These are phyloP conservation scores for Orgyia antiqua DNA, from an alignment of 2,888 invertebrate species.

Conservation along the genomic window DNA sequence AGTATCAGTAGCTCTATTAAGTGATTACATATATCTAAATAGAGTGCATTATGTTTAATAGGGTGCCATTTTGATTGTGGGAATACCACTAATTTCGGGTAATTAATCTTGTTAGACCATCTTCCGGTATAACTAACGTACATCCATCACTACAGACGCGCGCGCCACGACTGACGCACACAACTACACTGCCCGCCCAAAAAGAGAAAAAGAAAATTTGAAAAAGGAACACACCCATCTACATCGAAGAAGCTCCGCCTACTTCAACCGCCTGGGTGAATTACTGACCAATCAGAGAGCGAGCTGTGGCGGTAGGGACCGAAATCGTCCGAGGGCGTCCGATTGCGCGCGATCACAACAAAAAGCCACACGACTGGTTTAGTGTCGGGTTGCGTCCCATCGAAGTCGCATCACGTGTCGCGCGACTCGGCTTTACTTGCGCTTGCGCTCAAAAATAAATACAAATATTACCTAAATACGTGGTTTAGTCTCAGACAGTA, in stretches of 20 bases:
- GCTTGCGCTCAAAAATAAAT: slow-evolving; percentile 60
- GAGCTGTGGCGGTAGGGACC: slow-evolving; percentile 35
- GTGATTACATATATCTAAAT: too few relatives aligned
- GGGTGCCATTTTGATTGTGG: slow-evolving; percentile 21
- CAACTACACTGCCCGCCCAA: slow-evolving; percentile 67
- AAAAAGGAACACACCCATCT: slow-evolving; percentile 74
- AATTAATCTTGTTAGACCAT: slow-evolving; percentile 26
- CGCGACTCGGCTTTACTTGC: slow-evolving; percentile 45
- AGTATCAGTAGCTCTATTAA: neutral
- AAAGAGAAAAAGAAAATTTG: slow-evolving; percentile 75
- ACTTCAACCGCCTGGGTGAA: slow-evolving; percentile 44
- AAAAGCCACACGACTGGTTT: slow-evolving; percentile 75
- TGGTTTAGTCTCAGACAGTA: slow-evolving; percentile 24
- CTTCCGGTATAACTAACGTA: slow-evolving; percentile 30
- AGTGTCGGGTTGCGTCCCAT: slow-evolving; percentile 79
- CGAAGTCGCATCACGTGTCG: slow-evolving; percentile 71
- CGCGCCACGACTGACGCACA: slow-evolving; percentile 71
- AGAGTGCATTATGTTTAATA: slow-evolving; percentile 18
- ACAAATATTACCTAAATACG: slow-evolving; percentile 49
- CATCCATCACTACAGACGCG: slow-evolving; percentile 67
- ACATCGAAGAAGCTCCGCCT: slow-evolving; percentile 44
- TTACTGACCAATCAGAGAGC: slow-evolving; percentile 40
- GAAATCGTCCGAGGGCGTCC: slow-evolving; percentile 57
- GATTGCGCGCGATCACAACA: slow-evolving; percentile 68
- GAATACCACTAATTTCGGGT: slow-evolving; percentile 26